These are phyloP conservation scores for Apodemia hepburni DNA, from an alignment of 2,888 invertebrate genomes.

Conservation along the genomic window DNA sequence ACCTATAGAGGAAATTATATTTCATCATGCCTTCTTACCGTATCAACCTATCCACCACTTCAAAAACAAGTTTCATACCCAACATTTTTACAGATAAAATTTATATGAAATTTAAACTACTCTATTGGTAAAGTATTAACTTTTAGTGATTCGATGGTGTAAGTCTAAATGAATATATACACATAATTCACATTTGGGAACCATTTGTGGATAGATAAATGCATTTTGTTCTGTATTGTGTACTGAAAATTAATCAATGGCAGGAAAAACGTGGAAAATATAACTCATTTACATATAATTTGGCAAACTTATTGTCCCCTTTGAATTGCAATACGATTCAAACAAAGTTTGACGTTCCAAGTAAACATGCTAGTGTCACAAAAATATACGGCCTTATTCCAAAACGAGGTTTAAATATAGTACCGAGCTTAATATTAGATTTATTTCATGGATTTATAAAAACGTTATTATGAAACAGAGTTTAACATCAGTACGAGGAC, in stretches of 20 bases:
- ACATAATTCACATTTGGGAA: conserved; percentile 6
- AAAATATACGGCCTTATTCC: too few species aligned
- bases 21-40: too few species aligned
- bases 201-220: conserved; percentile 8
- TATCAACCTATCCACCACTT: too few species aligned
- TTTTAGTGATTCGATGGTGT: neutral
- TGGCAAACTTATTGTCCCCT: neutral
- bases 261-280: neutral
- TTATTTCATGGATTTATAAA: too few species aligned
- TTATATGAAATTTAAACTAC: neutral
- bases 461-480: too few species aligned
- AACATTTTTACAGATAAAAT: too few species aligned
- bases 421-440: too few species aligned
- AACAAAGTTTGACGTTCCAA: neutral
- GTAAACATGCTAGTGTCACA: too few species aligned
- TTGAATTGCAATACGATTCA: neutral
- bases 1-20: neutral
- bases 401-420: too few species aligned
- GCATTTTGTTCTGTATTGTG: conserved; percentile 4
- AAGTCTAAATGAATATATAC: conserved; percentile 4
- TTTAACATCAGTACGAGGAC: too few species aligned
- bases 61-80: too few species aligned
- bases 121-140: neutral
- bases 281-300: neutral
- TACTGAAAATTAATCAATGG: neutral